Conservation (phyloP, 23 tunicate species). For the Halocynthia aurantium region DNA sequence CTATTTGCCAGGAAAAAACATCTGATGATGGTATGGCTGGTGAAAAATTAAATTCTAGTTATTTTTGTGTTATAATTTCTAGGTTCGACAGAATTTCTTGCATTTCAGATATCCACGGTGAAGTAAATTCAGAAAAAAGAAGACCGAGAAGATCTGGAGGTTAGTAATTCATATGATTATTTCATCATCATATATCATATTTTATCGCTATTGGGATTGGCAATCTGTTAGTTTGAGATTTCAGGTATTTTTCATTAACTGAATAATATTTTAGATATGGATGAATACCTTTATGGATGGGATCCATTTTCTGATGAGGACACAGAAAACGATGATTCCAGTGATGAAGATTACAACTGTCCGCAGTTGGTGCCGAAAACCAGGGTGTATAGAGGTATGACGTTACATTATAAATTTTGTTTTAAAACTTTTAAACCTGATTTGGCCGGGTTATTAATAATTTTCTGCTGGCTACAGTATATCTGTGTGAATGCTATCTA, state of each 20-base stretch:
- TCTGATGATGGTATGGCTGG: too few relatives aligned
- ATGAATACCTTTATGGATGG: slow-evolving; percentile 64
- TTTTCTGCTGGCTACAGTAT: too few relatives aligned
- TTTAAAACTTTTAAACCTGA: too few relatives aligned
- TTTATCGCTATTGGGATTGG: neutral
- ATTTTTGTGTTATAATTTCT: too few relatives aligned
- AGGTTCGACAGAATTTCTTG: too few relatives aligned
- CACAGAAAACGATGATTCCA: slow-evolving; percentile 86
- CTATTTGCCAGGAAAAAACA: too few relatives aligned
- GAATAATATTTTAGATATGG: slow-evolving; percentile 22
- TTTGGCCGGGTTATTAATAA: too few relatives aligned
- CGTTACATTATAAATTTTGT: neutral
- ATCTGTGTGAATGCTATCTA: too few relatives aligned
- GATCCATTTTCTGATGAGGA: slow-evolving; percentile 51
- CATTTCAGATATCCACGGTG: neutral
- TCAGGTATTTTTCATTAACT: neutral
- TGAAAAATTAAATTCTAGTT: too few relatives aligned
- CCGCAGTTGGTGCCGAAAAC: slow-evolving; percentile 13
- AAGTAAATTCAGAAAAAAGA: neutral
- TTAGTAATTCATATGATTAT: neutral
- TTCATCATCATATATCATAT: neutral
- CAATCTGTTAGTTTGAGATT: neutral
- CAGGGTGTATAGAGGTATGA: slow-evolving; percentile 8
- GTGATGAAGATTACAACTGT: slow-evolving; percentile 82
- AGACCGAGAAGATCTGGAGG: slow-evolving; percentile 6